phyloP scores from a whole-genome alignment of 2,888 invertebrate species.

The Meloe dianella region DNA sequence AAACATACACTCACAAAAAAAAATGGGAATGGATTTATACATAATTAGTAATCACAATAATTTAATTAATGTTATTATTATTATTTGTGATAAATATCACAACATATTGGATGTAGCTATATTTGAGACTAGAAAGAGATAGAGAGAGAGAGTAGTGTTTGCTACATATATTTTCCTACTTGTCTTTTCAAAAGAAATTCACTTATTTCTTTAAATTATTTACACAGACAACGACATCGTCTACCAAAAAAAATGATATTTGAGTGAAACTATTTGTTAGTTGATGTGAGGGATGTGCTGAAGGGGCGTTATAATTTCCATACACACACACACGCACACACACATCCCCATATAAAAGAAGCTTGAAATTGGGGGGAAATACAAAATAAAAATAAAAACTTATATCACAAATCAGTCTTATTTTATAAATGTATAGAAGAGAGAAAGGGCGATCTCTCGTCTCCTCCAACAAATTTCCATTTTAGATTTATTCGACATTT shows the following conservation, averaged over 20 bases:
- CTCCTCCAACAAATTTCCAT: neutral
- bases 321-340: too few relatives aligned
- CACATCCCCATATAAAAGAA: too few relatives aligned
- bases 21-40: slow-evolving; percentile 8
- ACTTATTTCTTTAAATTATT: neutral
- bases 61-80: neutral
- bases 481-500: too few relatives aligned
- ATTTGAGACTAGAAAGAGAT: neutral
- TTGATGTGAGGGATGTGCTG: too few relatives aligned
- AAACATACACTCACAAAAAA: neutral
- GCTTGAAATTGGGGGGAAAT: neutral
- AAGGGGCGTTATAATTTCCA: too few relatives aligned
- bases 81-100: neutral
- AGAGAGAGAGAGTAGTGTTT: too few relatives aligned
- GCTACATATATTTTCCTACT: neutral
- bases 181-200: neutral
- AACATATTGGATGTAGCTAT: neutral
- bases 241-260: neutral
- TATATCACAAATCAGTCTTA: slow-evolving; percentile 11
- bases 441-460: neutral
- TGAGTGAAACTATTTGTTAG: neutral
- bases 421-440: too few relatives aligned
- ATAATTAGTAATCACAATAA: slow-evolving; percentile 2
- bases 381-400: too few relatives aligned
- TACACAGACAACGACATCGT: neutral